phyloP scores from a whole-genome alignment of 2,888 invertebrate genomes.

The Macaria notata region DNA sequence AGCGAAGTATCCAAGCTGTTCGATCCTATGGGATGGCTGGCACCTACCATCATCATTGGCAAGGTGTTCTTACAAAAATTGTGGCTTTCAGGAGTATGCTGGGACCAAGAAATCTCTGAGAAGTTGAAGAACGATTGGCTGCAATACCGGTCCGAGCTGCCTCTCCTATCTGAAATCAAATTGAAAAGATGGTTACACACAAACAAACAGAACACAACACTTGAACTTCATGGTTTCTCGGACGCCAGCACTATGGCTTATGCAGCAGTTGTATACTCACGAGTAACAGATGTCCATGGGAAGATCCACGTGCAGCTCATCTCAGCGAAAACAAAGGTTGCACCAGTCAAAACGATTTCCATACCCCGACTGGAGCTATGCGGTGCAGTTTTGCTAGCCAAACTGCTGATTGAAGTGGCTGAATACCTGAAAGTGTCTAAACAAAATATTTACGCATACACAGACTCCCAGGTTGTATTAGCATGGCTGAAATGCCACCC shows the following conservation, averaged over 20 bases:
- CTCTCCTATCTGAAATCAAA: not conserved
- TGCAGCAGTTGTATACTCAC: constrained; percentile 1
- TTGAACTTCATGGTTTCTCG: not conserved
- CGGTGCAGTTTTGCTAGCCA: not conserved
- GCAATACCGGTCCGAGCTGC: not conserved
- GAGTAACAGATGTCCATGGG: not conserved
- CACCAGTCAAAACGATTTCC: not conserved
- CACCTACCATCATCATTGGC: not conserved
- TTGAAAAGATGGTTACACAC: not conserved
- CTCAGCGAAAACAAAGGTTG: not conserved
- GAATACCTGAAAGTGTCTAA: not conserved
- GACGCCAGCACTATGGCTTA: not conserved
- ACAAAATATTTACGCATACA: constrained; percentile 2
- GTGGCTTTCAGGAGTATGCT: not conserved
- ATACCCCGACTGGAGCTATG: constrained; percentile 2
- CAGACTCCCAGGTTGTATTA: constrained; percentile 1
- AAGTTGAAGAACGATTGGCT: not conserved
- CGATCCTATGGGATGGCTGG: constrained; percentile 7
- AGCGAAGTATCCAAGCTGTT: constrained; percentile 2
- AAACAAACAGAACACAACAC: not conserved
- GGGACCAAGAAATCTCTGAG: constrained; percentile 3
- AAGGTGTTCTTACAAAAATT: constrained; percentile 1
- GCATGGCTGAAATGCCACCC: constrained; percentile 1
- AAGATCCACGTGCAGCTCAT: not conserved
- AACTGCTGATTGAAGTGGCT: not conserved